Percentiles rank a stretch among this genome's conserved stretches.
Conservation (phyloP, 2,888 invertebrate genomes). For the Agrotis puta region DNA sequence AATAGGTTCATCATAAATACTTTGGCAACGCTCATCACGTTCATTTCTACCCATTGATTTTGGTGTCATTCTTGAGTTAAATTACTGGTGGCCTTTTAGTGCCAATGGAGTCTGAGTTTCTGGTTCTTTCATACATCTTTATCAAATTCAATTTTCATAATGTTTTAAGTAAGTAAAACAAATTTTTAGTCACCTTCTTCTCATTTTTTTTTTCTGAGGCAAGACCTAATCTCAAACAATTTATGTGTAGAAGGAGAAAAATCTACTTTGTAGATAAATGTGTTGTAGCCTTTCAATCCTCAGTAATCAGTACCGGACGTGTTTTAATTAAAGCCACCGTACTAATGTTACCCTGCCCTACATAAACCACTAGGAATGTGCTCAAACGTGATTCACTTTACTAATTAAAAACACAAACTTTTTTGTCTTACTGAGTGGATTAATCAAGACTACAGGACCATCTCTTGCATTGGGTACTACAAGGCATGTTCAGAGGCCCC, state of each 20-base stretch:
- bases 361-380: not conserved
- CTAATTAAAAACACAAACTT: constrained; percentile 48
- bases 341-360: constrained; percentile 5
- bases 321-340: constrained; percentile 31
- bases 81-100: no score
- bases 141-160: no score
- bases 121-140: no score
- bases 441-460: constrained; percentile 30
- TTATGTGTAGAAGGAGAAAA: not conserved
- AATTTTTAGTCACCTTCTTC: no score
- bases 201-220: not conserved
- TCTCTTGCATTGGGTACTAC: no score
- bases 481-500: no score
- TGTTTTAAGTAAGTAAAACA: no score
- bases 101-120: no score
- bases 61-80: no score
- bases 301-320: not conserved
- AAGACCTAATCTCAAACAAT: not conserved
- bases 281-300: not conserved
- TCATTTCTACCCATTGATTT: no score
- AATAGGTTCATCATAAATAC: no score
- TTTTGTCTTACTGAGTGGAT: constrained; percentile 40
- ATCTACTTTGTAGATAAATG: not conserved
- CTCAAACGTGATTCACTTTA: constrained; percentile 38
- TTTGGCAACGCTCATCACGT: no score